A percentile compares a stretch with the other conserved stretches of the same genome.
Evolutionary conservation across 35 echinoderm and acorn worm genomes (phyloP).

Genomic region (Ophioderma brevispina): DNA sequence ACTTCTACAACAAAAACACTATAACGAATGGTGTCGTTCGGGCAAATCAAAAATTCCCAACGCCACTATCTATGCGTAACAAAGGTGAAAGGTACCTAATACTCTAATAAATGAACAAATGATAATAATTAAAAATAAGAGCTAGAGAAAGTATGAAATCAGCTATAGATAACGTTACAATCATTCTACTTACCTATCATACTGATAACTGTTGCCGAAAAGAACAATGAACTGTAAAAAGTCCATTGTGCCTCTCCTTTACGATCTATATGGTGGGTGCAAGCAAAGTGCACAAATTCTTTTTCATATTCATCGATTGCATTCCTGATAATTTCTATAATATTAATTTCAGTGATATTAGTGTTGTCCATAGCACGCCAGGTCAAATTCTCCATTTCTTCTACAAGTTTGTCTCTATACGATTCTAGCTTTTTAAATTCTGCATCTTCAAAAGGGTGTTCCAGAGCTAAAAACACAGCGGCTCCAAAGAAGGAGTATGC

Average conservation of each 20-base stretch:
- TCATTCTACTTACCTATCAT: background rate
- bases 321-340: background rate
- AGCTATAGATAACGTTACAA: no score
- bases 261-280: background rate
- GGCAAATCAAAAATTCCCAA: no score
- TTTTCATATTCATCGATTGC: background rate
- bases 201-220: background rate
- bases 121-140: no score
- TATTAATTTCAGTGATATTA: background rate
- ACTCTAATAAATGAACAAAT: no score
- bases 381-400: background rate
- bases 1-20: no score
- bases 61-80: no score
- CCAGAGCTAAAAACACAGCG: background rate
- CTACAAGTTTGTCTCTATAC: background rate
- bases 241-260: background rate
- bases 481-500: background rate
- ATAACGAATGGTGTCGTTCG: no score
- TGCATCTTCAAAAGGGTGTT: background rate
- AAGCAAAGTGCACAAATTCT: background rate
- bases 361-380: background rate
- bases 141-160: no score
- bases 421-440: background rate
- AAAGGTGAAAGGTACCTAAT: no score
- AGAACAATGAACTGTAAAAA: background rate